Conservation (phyloP, 2,113 vertebrate genomes). For the Cyphomyrus discorhynchus region DNA sequence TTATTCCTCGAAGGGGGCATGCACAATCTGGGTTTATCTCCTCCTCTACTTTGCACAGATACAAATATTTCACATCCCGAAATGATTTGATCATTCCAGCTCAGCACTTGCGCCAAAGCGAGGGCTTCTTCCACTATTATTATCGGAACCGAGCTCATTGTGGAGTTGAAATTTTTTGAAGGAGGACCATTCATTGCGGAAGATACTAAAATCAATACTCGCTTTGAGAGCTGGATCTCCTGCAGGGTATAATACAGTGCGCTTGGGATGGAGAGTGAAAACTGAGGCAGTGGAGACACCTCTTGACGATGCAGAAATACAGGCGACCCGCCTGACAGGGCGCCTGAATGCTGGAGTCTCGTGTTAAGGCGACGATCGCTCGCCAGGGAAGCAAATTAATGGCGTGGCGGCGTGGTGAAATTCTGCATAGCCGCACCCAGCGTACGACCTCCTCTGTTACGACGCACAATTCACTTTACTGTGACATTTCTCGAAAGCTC, state of each 20-base stretch:
- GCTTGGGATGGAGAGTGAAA: constrained; percentile 49
- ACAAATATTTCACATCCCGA: constrained; percentile 27
- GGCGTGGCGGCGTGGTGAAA: not conserved
- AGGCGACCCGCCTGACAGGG: not conserved
- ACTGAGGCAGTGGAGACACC: constrained; percentile 75
- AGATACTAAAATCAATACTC: constrained; percentile 69
- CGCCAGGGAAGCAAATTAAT: constrained; percentile 11
- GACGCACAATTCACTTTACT: not conserved
- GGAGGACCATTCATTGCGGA: constrained; percentile 66
- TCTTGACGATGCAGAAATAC: constrained; percentile 64
- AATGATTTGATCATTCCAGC: constrained; percentile 31
- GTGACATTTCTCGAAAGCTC: not conserved
- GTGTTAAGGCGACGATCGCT: not conserved
- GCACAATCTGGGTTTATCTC: not conserved
- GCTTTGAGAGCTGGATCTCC: constrained; percentile 26
- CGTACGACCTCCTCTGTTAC: not conserved
- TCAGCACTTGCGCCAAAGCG: not conserved
- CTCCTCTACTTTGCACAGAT: constrained; percentile 11
- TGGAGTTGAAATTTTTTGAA: constrained; percentile 62
- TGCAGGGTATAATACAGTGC: not conserved
- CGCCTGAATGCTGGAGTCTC: not conserved
- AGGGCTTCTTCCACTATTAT: constrained; percentile 36
- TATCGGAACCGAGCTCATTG: constrained; percentile 68
- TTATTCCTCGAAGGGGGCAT: not conserved
- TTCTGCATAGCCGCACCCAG: not conserved